Conservation (phyloP, 2,797 vertebrate species). For the Ceyx erithaca region DNA sequence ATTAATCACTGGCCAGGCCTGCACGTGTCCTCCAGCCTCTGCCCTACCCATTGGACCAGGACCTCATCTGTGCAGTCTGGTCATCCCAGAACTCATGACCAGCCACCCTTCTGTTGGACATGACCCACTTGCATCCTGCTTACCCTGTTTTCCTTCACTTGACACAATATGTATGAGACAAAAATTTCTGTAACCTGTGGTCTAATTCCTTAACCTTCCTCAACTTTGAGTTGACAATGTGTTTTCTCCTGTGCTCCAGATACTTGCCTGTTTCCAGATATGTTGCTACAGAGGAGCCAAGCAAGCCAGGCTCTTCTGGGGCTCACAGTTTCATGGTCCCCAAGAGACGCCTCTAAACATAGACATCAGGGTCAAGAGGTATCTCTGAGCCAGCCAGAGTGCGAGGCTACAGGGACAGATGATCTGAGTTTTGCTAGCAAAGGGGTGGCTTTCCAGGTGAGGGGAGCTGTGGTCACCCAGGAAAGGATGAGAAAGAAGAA, state of each 20-base stretch:
- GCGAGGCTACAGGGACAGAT: background rate
- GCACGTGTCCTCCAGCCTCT: background rate
- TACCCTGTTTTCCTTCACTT: background rate
- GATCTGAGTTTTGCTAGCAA: background rate
- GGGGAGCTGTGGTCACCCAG: background rate
- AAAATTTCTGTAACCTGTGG: background rate
- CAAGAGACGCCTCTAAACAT: background rate
- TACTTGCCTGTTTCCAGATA: background rate
- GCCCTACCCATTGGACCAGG: background rate
- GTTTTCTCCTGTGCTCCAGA: background rate
- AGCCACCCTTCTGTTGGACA: background rate
- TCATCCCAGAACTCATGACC: background rate
- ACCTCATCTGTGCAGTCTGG: background rate
- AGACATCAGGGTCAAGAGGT: background rate
- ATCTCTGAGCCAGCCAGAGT: background rate
- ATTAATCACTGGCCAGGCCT: background rate
- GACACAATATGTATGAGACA: background rate
- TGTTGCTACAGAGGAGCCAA: background rate
- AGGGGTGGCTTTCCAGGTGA: background rate
- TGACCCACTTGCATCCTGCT: background rate
- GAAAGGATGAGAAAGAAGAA: background rate
- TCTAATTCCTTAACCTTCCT: background rate
- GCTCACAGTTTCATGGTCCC: rapidly evolving
- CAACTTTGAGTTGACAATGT: background rate
- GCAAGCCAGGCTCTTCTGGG: background rate